phyloP scores from a whole-genome alignment of 2,888 invertebrate species.

The Seira musarum region DNA sequence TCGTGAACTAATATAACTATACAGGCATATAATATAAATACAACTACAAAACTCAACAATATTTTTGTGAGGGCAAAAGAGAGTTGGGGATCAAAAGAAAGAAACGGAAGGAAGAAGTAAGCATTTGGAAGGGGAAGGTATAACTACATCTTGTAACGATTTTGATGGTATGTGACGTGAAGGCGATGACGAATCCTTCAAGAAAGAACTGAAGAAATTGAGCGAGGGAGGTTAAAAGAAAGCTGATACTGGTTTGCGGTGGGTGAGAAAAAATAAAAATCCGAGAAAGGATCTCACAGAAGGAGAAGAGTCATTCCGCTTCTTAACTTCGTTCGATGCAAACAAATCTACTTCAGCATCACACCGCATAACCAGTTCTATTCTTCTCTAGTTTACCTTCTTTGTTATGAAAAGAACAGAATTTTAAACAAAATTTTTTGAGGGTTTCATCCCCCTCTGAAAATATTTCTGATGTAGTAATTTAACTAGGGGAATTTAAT shows the following conservation, averaged over 20 bases:
- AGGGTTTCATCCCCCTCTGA: too few species aligned
- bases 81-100: slow-evolving; percentile 43
- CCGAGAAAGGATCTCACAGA: slow-evolving; percentile 47
- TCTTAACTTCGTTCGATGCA: slow-evolving; percentile 44
- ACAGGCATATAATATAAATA: slow-evolving; percentile 36
- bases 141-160: slow-evolving; percentile 46
- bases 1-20: slow-evolving; percentile 34
- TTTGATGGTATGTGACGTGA: slow-evolving; percentile 49
- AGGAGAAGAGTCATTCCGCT: slow-evolving; percentile 30
- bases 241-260: not conserved
- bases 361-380: too few species aligned
- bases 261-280: slow-evolving; percentile 46
- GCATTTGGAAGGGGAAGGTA: slow-evolving; percentile 35
- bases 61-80: slow-evolving; percentile 25
- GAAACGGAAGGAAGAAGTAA: slow-evolving; percentile 27
- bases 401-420: too few species aligned
- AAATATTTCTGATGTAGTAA: too few species aligned
- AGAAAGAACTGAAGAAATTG: slow-evolving; percentile 22
- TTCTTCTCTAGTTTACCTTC: too few species aligned
- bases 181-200: slow-evolving; percentile 51
- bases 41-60: too few species aligned
- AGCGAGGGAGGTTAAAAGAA: slow-evolving; percentile 43
- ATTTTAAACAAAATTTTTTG: too few species aligned
- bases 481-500: too few species aligned
- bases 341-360: too few species aligned